phyloP scores from a whole-genome alignment of 2,888 invertebrate species.

The Plusia festucae region DNA sequence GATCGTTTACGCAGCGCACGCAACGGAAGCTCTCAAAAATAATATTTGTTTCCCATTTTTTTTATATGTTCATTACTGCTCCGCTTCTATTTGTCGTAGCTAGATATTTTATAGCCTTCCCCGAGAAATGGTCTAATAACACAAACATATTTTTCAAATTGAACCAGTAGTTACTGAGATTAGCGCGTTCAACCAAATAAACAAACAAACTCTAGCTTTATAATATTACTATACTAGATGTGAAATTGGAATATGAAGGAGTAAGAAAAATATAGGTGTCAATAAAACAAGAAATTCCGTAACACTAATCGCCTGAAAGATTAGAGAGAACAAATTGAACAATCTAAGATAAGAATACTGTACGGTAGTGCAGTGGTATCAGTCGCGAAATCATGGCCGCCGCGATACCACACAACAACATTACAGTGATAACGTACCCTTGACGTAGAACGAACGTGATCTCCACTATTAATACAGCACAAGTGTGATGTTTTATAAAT shows the following conservation, averaged over 20 bases:
- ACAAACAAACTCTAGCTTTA: too few relatives aligned
- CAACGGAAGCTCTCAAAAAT: too few relatives aligned
- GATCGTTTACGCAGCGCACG: too few relatives aligned
- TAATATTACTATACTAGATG: too few relatives aligned
- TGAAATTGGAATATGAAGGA: not conserved
- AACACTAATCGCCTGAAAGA: constrained; percentile 16
- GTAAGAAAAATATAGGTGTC: not conserved
- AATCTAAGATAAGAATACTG: constrained; percentile 22
- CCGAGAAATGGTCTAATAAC: too few relatives aligned
- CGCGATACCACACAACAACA: constrained; percentile 41
- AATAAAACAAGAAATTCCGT: not conserved
- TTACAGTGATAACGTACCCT: constrained; percentile 55
- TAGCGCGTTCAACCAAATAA: too few relatives aligned
- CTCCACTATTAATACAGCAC: constrained; percentile 35
- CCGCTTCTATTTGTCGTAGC: too few relatives aligned
- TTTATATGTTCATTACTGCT: too few relatives aligned
- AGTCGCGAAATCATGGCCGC: constrained; percentile 56
- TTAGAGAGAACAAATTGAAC: constrained; percentile 27
- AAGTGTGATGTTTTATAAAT: constrained; percentile 39
- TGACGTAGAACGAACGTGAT: constrained; percentile 45
- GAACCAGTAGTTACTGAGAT: too few relatives aligned
- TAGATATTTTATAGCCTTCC: too few relatives aligned
- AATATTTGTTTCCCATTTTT: too few relatives aligned
- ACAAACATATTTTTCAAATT: too few relatives aligned
- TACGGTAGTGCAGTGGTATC: constrained; percentile 54